Conservation (phyloP, 2,797 vertebrate species). For the Sebastes jordani region DNA sequence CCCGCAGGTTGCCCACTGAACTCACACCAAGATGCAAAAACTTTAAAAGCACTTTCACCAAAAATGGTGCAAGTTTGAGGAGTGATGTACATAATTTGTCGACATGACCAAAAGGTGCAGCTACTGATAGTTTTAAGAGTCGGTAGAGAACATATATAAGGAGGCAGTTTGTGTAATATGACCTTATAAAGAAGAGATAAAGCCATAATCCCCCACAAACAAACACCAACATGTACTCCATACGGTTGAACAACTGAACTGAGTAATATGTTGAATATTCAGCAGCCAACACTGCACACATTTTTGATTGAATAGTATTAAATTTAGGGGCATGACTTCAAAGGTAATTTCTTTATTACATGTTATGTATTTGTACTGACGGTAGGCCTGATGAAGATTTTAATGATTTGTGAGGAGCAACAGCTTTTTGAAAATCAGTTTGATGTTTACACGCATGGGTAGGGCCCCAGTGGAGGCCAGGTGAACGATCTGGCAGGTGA, state of each 20-base stretch:
- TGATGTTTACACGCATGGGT: slow-evolving; percentile 35
- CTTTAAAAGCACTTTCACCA: neutral
- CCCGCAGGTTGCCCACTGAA: too few relatives aligned
- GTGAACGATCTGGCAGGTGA: slow-evolving; percentile 49
- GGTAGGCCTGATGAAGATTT: neutral
- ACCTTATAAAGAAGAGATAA: neutral
- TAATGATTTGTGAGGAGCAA: neutral
- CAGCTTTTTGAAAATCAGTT: slow-evolving; percentile 15
- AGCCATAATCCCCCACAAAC: neutral
- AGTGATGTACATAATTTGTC: neutral
- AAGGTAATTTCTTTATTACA: neutral
- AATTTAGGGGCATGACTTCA: neutral
- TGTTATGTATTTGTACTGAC: neutral
- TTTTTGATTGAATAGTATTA: neutral
- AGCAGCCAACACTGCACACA: neutral
- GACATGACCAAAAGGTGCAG: neutral
- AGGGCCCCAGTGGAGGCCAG: slow-evolving; percentile 10
- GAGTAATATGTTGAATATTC: neutral
- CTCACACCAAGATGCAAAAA: neutral
- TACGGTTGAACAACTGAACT: neutral
- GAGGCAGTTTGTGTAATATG: neutral
- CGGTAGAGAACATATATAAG: neutral
- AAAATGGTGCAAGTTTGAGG: neutral
- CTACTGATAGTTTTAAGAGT: neutral
- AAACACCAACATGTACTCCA: slow-evolving; percentile 3